A percentile compares a stretch with the other conserved stretches of the same genome.
phyloP scores from a whole-genome alignment of 2,797 vertebrate genomes.

The Erethizon dorsatum region DNA sequence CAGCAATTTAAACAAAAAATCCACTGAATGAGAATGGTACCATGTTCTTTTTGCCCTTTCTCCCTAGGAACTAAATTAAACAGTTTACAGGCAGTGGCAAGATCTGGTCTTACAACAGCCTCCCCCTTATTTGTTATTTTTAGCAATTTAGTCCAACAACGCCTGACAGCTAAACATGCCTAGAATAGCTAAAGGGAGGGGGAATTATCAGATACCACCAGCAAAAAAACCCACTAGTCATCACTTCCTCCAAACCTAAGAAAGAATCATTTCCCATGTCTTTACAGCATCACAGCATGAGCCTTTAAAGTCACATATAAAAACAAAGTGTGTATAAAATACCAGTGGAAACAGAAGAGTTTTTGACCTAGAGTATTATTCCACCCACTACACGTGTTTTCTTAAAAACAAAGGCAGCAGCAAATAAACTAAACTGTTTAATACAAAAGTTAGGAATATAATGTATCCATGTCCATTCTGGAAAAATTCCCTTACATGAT shows the following conservation, averaged over 20 bases:
- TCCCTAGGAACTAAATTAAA: constrained; percentile 88
- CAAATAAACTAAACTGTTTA: constrained; percentile 86
- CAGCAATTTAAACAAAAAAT: constrained; percentile 84
- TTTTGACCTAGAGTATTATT: constrained; percentile 88
- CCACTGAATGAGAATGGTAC: constrained; percentile 81
- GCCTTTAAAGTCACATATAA: constrained; percentile 88
- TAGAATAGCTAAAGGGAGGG: constrained; percentile 89
- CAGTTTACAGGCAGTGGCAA: constrained; percentile 85
- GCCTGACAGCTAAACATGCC: constrained; percentile 91
- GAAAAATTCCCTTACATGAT: constrained; percentile 81
- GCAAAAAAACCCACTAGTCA: constrained; percentile 86
- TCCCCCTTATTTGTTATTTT: constrained; percentile 92
- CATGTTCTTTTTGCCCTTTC: constrained; percentile 87
- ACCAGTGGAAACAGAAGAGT: constrained; percentile 89
- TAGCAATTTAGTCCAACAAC: constrained; percentile 90
- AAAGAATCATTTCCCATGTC: constrained; percentile 90
- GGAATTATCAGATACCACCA: constrained; percentile 89
- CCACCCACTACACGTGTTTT: constrained; percentile 88
- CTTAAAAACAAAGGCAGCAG: constrained; percentile 90
- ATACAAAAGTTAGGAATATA: constrained; percentile 54
- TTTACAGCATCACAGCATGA: constrained; percentile 87
- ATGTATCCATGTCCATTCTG: constrained; percentile 80
- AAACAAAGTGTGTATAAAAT: constrained; percentile 86
- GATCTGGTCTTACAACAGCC: constrained; percentile 84
- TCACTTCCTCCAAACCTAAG: constrained; percentile 89